These are phyloP conservation scores for Sycophila sp. DNA, from an alignment of 1,140 invertebrate species.

Conservation along the genomic window DNA sequence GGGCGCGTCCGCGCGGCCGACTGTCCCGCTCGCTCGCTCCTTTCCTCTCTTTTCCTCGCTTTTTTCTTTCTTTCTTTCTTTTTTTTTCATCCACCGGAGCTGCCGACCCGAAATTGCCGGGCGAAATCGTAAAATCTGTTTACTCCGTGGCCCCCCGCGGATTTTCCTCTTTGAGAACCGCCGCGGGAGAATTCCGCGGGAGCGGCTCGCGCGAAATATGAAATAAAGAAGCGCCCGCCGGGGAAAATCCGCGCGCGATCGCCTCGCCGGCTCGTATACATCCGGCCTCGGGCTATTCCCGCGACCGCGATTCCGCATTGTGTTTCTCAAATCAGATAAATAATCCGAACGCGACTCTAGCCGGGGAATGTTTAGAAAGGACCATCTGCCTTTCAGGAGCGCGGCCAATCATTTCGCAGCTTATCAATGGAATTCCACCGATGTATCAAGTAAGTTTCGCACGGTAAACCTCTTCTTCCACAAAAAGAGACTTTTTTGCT, in stretches of 20 bases:
- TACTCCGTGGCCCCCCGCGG: background rate
- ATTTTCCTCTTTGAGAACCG: background rate
- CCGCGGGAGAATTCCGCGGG: background rate
- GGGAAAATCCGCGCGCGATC: background rate
- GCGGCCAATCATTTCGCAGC: too few species aligned
- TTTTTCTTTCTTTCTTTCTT: background rate
- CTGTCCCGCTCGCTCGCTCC: background rate
- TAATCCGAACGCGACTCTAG: too few species aligned
- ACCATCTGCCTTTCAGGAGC: too few species aligned
- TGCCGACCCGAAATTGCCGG: conserved; percentile 1
- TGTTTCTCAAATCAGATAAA: background rate
- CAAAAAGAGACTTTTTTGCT: too few species aligned
- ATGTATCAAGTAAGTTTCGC: too few species aligned
- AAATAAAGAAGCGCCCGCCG: background rate
- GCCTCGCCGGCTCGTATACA: too few species aligned
- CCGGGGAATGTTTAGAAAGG: too few species aligned
- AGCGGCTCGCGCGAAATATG: background rate
- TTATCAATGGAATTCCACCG: too few species aligned
- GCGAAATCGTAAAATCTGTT: conserved; percentile 35
- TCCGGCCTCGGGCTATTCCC: too few species aligned
- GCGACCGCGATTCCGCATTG: too few species aligned
- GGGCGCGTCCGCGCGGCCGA: too few species aligned
- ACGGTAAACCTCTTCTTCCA: too few species aligned
- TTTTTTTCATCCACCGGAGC: conserved; percentile 18
- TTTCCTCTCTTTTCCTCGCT: conserved; percentile 4